These are phyloP conservation scores for Papilio aristodemus DNA, from an alignment of 1,140 invertebrate genomes.

Conservation along the genomic window DNA sequence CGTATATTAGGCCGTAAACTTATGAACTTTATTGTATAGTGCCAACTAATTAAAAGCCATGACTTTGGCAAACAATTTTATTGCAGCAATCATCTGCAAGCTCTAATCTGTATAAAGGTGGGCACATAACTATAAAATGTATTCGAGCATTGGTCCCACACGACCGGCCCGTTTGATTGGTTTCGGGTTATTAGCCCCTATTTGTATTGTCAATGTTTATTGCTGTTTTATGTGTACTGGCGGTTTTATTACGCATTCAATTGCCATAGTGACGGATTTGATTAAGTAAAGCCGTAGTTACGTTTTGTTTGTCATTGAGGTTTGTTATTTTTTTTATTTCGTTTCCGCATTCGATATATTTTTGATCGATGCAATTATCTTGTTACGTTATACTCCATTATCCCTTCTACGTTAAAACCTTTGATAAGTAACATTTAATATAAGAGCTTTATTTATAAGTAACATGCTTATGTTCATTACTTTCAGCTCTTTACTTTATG, in stretches of 20 bases:
- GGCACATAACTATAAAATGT: constrained; percentile 62
- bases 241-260: constrained; percentile 70
- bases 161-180: constrained; percentile 57
- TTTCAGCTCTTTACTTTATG: no score
- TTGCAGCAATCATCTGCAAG: constrained; percentile 58
- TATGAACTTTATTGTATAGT: constrained; percentile 23
- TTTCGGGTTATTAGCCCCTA: constrained; percentile 69
- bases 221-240: constrained; percentile 65
- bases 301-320: constrained; percentile 57
- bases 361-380: not conserved
- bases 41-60: constrained; percentile 57
- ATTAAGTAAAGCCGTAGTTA: constrained; percentile 67
- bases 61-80: constrained; percentile 68
- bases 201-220: constrained; percentile 77
- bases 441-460: no score
- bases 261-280: constrained; percentile 66
- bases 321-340: constrained; percentile 33
- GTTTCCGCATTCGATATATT: not conserved
- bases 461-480: no score
- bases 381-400: not conserved
- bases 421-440: no score
- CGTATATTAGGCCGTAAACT: not conserved
- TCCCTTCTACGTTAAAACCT: no score
- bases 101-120: constrained; percentile 60
- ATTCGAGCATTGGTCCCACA: constrained; percentile 43